Conservation (phyloP, 2,113 vertebrate species). For the Nannospalax galili region DNA sequence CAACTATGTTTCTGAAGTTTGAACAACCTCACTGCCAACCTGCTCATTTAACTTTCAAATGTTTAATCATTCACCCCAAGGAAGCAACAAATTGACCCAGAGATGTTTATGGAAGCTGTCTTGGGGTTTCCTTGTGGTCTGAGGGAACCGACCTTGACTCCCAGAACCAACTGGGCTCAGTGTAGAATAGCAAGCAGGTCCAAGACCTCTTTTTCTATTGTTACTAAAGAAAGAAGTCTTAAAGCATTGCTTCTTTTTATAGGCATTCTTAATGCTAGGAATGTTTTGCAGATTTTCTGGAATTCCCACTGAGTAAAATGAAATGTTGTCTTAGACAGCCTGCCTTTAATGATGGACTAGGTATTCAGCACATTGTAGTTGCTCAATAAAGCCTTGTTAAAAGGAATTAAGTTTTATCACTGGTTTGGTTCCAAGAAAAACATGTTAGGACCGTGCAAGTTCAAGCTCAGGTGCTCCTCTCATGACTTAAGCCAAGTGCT, state of each 20-base stretch:
- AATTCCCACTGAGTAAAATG: slow-evolving; percentile 47
- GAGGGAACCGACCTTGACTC: background rate
- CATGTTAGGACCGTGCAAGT: slow-evolving; percentile 52
- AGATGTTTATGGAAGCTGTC: background rate
- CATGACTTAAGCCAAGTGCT: slow-evolving; percentile 63
- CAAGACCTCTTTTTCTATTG: background rate
- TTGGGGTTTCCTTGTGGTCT: background rate
- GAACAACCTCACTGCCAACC: background rate
- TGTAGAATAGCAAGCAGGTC: background rate
- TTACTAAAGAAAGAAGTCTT: background rate
- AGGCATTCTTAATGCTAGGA: slow-evolving; percentile 1
- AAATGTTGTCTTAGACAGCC: slow-evolving; percentile 39
- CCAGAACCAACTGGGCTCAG: background rate
- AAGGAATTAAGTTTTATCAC: slow-evolving; percentile 52
- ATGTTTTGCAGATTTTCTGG: slow-evolving; percentile 52
- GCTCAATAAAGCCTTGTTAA: slow-evolving; percentile 76
- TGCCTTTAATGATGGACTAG: slow-evolving; percentile 46
- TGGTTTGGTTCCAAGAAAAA: slow-evolving; percentile 66
- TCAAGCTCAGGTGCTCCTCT: slow-evolving; percentile 52
- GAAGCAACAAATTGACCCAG: background rate
- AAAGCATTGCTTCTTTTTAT: slow-evolving; percentile 12
- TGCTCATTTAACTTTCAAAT: background rate
- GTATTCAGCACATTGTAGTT: slow-evolving; percentile 66
- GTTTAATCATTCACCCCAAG: background rate
- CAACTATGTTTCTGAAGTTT: background rate